Evolutionary conservation across 2,797 vertebrate genomes (phyloP), one percentile per base, ranked within the genome.

Genomic region (Epinephelus malabaricus): DNA sequence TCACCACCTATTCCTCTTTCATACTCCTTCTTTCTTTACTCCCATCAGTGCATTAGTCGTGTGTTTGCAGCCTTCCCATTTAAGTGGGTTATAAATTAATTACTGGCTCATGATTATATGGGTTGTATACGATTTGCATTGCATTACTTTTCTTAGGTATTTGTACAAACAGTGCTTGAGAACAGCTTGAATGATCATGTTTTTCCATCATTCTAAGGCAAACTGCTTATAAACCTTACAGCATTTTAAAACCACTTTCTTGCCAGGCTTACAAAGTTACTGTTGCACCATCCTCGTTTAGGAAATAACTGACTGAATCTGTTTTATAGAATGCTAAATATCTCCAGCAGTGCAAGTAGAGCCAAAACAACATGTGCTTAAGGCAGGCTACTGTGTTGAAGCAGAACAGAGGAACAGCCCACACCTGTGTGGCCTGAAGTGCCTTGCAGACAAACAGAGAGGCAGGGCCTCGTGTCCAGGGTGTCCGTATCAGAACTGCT

Each of bases 401-500:
- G 53, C 27, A 54, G 27, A 11, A 45, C 1, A 43, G 45, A 55
- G 46, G 45, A 60, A 46, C 40, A 23, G 54, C 4, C 51, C 79
- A 62, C 76, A 65, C 59, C 81, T 78, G 64, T 2, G 3, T 12
- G 55, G 30, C 47, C 65, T 60, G 53, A 68, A 72, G 58, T 62
- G 47, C 18, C 58, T 14, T 13, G 10, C 50, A 82, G 38, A 77
- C 73, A 68, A 67, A 82, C 45, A 84, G 21, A 62, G 56, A 58
- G 73, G 69, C 67, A 30, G 72, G 56, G 46, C 68, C 27, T 69
- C 23, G 12, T 69, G 76, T 54, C 13, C n/a, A 0, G 43, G 66
- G 60, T 38, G 68, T 76, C n/a, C 10, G 27, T 68, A 67, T 85
- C 59, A 73, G 54, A 70, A 25, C 43, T 10, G 58, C 72, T 78